Evolutionary conservation across 1,140 invertebrate species (phyloP), one percentile per base, ranked within the genome.

Genomic region (Choristoneura fumiferana): DNA sequence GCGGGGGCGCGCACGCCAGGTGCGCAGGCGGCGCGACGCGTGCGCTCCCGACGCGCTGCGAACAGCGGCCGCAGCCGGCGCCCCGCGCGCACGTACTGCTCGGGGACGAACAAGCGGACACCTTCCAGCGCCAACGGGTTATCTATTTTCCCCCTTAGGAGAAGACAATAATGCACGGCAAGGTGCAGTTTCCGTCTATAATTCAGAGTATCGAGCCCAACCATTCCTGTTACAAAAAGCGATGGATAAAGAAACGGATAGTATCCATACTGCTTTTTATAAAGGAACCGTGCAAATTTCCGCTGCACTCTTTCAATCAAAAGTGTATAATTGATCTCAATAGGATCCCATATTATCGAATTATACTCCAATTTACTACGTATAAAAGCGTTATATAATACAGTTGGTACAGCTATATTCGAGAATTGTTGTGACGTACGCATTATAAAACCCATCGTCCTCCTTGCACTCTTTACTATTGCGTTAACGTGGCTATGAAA

Each of bases 311-410:
- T 39, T 14, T 39, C 22, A 3, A 14, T 13, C 38, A 39, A 14
- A n/a, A 39, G 1, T 1, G 12, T 3, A 14, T 39, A 53, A 1
- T 53, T 53, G 0, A 1, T 22, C 29, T 53, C 49, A 18, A 36
- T 10, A 2, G 52, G 52, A 18, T 54, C 52, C 52, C 52, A 54
- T 5, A 54, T 15, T 2, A 36, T 14, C 0, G 52, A 4, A 6
- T 13, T 15, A 9, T 36, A 54, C n/a, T 54, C 52, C 13, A 54
- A n/a, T 5, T 13, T 36, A 1, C 52, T 54, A 6, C 33, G 34
- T 0, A 54, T 33, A n/a, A 9, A 54, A 36, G 52, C 33, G 36
- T 54, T 18, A 15, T 54, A 54, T 8, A 54, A n/a, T 36, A 22
- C 33, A 8, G 4, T 17, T 5, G 10, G 8, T 17, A 45, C 14